Conservation (phyloP, 2,113 vertebrate genomes). For the Acrocephalus kingi region DNA sequence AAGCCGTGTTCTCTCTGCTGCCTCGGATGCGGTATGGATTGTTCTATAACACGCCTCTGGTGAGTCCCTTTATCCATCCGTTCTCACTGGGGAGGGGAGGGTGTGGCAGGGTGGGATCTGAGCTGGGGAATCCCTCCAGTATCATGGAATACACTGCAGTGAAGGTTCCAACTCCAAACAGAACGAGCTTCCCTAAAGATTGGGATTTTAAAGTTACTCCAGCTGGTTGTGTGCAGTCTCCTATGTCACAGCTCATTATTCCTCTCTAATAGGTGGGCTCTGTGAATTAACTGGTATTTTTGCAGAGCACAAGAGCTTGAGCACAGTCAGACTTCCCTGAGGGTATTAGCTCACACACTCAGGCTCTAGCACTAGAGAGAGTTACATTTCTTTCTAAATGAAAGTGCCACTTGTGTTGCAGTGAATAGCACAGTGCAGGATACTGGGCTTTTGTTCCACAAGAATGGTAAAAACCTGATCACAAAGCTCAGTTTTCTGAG, state of each 20-base stretch:
- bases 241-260: background rate
- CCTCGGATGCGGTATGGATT: conserved; percentile 96
- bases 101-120: background rate
- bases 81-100: background rate
- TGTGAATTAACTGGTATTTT: background rate
- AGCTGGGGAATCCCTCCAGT: background rate
- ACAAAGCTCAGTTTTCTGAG: background rate
- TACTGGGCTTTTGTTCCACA: background rate
- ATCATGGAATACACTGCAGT: no score
- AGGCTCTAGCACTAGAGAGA: background rate
- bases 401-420: background rate
- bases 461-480: background rate
- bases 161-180: background rate
- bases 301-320: background rate
- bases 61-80: conserved; percentile 66
- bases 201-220: background rate
- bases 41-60: conserved; percentile 97
- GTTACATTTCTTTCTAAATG: background rate
- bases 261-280: background rate
- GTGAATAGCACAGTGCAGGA: background rate
- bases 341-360: background rate
- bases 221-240: background rate
- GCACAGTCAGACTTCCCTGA: background rate
- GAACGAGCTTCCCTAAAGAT: background rate
- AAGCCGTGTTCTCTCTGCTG: conserved; percentile 90